Percentiles rank a stretch among this genome's conserved stretches.
These are phyloP conservation scores for Colletes latitarsis DNA, from an alignment of 1,140 invertebrate species.

Conservation along the genomic window DNA sequence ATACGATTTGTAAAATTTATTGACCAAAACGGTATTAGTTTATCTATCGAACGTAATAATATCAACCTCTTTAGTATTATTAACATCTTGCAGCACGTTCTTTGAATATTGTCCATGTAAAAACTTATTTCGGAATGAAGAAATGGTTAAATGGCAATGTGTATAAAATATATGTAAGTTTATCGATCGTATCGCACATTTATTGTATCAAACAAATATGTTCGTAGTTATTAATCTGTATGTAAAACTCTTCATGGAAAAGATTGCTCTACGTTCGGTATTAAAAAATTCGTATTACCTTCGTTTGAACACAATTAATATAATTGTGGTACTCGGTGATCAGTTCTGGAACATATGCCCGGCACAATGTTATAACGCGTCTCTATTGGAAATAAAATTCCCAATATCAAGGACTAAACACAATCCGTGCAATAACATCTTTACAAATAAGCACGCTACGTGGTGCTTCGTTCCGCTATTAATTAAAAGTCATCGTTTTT, in stretches of 20 bases:
- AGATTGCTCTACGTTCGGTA: slow-evolving; percentile 24
- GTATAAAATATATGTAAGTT: slow-evolving; percentile 38
- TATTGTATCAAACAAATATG: slow-evolving; percentile 36
- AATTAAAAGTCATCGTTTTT: slow-evolving; percentile 62
- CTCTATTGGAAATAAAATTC: slow-evolving; percentile 33
- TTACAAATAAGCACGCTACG: slow-evolving; percentile 59
- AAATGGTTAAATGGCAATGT: slow-evolving; percentile 26
- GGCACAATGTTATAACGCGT: slow-evolving; percentile 16
- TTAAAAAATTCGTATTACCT: slow-evolving; percentile 42
- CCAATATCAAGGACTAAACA: slow-evolving; percentile 28
- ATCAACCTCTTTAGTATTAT: neutral
- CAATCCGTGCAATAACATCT: slow-evolving; percentile 63
- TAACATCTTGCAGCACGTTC: neutral
- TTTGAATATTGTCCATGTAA: slow-evolving; percentile 27
- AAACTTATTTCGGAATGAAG: slow-evolving; percentile 37
- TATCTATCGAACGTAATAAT: slow-evolving; percentile 4
- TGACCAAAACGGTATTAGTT: slow-evolving; percentile 13
- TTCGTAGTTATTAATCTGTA: slow-evolving; percentile 31
- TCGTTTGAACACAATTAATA: slow-evolving; percentile 45
- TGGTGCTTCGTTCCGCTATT: slow-evolving; percentile 51
- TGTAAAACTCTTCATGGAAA: slow-evolving; percentile 36
- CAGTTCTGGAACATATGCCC: slow-evolving; percentile 56
- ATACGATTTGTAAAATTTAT: slow-evolving; percentile 26
- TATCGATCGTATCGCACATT: slow-evolving; percentile 44
- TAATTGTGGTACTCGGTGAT: slow-evolving; percentile 40